Conservation (phyloP, 2,888 invertebrate species). For the Serrognathus titanus region DNA sequence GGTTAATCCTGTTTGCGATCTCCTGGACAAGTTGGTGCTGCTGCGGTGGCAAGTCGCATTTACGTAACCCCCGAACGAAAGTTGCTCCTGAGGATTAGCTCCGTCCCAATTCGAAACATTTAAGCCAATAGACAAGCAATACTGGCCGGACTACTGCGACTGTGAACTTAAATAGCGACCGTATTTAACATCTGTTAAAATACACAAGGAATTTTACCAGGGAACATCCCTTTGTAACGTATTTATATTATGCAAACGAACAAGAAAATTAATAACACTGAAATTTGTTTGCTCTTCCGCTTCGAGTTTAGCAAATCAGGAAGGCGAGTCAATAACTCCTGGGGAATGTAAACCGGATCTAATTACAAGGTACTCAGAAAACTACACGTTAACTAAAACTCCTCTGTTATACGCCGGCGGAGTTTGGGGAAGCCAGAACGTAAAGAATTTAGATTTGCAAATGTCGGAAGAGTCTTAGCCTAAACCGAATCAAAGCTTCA, state of each 20-base stretch:
- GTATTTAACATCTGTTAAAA: constrained; percentile 35
- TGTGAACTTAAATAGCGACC: constrained; percentile 29
- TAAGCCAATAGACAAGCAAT: constrained; percentile 41
- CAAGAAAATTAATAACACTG: constrained; percentile 27
- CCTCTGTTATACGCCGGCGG: background rate
- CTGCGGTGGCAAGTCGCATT: constrained; percentile 25
- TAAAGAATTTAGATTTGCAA: constrained; percentile 40
- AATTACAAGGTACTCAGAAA: too few species aligned
- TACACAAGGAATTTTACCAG: constrained; percentile 28
- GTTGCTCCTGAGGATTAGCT: constrained; percentile 31
- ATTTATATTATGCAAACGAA: constrained; percentile 24
- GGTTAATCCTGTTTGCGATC: constrained; percentile 32
- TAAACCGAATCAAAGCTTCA: constrained; percentile 50
- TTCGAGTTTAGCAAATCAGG: background rate
- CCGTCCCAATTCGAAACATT: constrained; percentile 34
- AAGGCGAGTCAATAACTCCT: constrained; percentile 11
- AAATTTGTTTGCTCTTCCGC: constrained; percentile 23
- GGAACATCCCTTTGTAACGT: constrained; percentile 22
- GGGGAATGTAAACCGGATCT: background rate
- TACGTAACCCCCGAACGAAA: constrained; percentile 25
- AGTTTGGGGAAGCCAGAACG: background rate
- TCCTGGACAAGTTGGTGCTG: constrained; percentile 24
- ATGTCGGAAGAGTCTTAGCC: constrained; percentile 34
- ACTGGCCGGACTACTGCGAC: constrained; percentile 24
- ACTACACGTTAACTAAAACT: too few species aligned